phyloP scores from a whole-genome alignment of 2,888 invertebrate species.

The Synergus umbraculus region DNA sequence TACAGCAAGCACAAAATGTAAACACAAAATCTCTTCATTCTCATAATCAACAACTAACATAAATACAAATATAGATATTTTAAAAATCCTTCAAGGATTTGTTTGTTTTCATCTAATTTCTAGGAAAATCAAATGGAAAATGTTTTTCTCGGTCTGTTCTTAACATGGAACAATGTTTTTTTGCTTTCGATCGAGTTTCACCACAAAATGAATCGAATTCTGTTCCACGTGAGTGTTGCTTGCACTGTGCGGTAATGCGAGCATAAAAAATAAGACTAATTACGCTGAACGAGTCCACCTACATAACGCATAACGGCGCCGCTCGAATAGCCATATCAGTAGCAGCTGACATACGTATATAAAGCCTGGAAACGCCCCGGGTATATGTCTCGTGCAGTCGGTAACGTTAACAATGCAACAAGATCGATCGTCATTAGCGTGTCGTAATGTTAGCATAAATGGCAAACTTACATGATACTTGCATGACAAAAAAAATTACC shows the following conservation, averaged over 20 bases:
- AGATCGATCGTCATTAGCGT: constrained; percentile 47
- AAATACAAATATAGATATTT: no score
- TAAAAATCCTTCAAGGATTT: no score
- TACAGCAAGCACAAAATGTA: no score
- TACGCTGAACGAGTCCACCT: constrained; percentile 47
- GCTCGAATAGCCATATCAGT: constrained; percentile 39
- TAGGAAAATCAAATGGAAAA: not conserved
- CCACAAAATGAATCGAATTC: constrained; percentile 1
- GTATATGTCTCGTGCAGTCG: constrained; percentile 43
- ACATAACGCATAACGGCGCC: constrained; percentile 43
- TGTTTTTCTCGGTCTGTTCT: not conserved
- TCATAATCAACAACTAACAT: no score
- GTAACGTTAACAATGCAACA: constrained; percentile 51
- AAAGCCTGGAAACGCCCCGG: constrained; percentile 25
- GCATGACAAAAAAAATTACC: constrained; percentile 27
- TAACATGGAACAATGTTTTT: not conserved
- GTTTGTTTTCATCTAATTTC: no score
- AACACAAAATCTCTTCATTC: no score
- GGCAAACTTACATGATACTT: constrained; percentile 35
- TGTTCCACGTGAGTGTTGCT: constrained; percentile 6
- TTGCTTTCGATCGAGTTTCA: not conserved
- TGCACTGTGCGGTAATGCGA: not conserved
- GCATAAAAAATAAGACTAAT: constrained; percentile 47
- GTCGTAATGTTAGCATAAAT: constrained; percentile 41
- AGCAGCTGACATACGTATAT: constrained; percentile 8